Conservation (phyloP, 2,797 vertebrate genomes). For the Myioborus melanocephalus region DNA sequence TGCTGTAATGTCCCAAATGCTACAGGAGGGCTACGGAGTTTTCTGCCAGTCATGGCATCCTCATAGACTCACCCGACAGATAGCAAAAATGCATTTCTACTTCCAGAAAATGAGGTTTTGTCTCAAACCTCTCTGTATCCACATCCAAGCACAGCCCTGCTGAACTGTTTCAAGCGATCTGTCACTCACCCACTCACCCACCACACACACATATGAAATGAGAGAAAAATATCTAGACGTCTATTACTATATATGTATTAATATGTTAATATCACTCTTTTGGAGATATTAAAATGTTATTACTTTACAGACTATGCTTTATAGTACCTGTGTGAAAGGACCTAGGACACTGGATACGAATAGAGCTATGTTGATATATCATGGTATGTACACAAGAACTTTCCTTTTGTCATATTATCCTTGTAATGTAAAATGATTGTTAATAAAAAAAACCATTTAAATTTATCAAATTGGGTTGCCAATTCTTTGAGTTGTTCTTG, state of each 20-base stretch:
- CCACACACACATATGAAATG: constrained; percentile 40
- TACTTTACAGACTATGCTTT: constrained; percentile 81
- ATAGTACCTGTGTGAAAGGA: constrained; percentile 84
- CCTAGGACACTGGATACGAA: constrained; percentile 87
- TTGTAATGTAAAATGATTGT: constrained; percentile 85
- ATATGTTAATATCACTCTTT: constrained; percentile 82
- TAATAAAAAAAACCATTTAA: constrained; percentile 81
- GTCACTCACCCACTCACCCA: constrained; percentile 26
- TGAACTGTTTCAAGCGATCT: constrained; percentile 62
- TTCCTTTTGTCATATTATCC: constrained; percentile 85
- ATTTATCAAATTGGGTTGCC: constrained; percentile 31
- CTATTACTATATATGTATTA: constrained; percentile 78
- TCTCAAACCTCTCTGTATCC: neutral
- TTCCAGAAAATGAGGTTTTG: constrained; percentile 4
- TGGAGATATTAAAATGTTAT: constrained; percentile 74
- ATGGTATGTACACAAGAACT: constrained; percentile 80
- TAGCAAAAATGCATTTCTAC: constrained; percentile 44
- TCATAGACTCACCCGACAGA: constrained; percentile 39
- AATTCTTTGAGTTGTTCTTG: neutral
- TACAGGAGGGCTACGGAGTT: constrained; percentile 30
- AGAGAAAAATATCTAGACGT: constrained; percentile 71
- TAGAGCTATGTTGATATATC: constrained; percentile 83
- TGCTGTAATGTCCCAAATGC: constrained; percentile 44
- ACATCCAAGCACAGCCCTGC: constrained; percentile 61
- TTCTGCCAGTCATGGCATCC: constrained; percentile 24